Base-by-base conservation (phyloP, 1,140 invertebrate genomes). In the Drosophila bipectinata region DNA sequence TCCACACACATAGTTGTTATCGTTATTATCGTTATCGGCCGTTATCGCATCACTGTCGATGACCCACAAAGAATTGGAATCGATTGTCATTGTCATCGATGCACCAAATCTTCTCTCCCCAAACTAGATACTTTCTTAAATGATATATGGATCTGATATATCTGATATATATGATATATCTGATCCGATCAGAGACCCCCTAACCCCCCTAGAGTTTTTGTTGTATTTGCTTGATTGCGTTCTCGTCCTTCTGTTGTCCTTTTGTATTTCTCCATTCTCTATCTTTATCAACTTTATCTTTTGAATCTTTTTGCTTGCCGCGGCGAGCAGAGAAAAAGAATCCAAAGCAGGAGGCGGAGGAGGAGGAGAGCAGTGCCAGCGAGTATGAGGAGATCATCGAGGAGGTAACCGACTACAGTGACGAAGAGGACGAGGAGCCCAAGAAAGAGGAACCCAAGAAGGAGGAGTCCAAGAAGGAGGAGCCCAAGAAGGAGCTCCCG, bases 331-430 rank as follows among this genome's bases (percentile, higher is more conserved):
- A 85, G 63, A 68, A 92, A 81, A 84, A 81, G 58, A 72, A 53
- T 78, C 74, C 87, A 64, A 78, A 62, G 72, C 67, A 72, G 66
- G 26, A 49, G 55, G 37, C 51, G 37, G 54, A 68, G 10, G 84
- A 71, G 34, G 90, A 91, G 34, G 83, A 88, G 32, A 91, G 88
- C 79, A 91, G 89, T 59, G 81, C 77, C 75, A 91, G 90, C 71
- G 90, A 91, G 72, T 90, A 91, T 85, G 90, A 91, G 73, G 90
- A 91, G 52, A 90, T 91, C 66, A 89, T 90, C 41, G 90, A 91
- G 60, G 90, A 91, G 73, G 82, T 91, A 5, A 91, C 82, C 73
- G 88, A 87, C 49, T 77, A 91, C 60, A 85, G 81, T 72, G 84
- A 79, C 59, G 77, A 75, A 12, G 90, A 91, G 30, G 78, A 79